These are phyloP conservation scores for Nansenia antarctica DNA, from an alignment of 2,113 vertebrate species.

Conservation along the genomic window DNA sequence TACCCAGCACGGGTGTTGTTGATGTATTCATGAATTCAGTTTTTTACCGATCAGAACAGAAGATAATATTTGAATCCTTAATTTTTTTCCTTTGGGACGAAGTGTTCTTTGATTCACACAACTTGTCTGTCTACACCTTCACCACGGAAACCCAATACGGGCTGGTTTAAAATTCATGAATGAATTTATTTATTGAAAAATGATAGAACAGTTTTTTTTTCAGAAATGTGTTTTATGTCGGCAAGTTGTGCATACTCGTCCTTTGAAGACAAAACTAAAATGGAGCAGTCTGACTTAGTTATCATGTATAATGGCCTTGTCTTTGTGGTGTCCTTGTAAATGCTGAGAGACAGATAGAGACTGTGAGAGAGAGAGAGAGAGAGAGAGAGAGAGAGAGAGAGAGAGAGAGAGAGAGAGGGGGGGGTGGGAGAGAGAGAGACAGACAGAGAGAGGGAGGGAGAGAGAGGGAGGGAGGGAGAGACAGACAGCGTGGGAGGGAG, in stretches of 20 bases:
- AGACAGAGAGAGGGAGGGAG: background rate
- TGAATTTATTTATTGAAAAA: background rate
- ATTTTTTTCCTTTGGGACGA: no score
- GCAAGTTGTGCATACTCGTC: background rate
- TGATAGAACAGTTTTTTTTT: background rate
- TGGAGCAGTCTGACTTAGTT: background rate
- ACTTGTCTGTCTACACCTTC: background rate
- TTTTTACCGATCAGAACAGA: background rate
- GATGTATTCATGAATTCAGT: constrained; percentile 3
- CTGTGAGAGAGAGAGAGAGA: background rate
- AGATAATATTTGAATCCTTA: background rate
- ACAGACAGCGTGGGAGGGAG: background rate
- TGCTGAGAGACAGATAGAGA: background rate
- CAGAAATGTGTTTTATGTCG: background rate
- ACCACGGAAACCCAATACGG: background rate
- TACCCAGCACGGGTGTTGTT: no score
- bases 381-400: background rate
- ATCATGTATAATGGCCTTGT: background rate
- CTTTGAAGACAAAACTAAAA: background rate
- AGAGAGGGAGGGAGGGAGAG: background rate
- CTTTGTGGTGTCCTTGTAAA: background rate
- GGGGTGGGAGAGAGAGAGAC: background rate
- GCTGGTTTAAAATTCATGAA: no score
- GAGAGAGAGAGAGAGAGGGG: constrained; percentile 4
- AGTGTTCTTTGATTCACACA: no score